These are phyloP conservation scores for Myopa tessellatipennis DNA, from an alignment of 2,888 invertebrate genomes.

Conservation along the genomic window DNA sequence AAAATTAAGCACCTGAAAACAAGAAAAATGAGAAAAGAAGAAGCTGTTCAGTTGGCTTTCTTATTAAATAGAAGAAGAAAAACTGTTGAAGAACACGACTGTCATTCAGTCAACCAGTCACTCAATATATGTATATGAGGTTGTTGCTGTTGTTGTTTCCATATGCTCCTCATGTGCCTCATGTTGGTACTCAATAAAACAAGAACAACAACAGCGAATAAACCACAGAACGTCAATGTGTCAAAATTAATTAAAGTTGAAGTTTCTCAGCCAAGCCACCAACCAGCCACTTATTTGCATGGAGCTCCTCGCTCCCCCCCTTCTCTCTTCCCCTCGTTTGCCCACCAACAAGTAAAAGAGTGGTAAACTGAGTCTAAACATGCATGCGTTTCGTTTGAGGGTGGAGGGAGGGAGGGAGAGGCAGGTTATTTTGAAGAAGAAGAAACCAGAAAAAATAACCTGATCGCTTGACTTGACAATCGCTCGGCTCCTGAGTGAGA, in stretches of 20 bases:
- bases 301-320: neutral
- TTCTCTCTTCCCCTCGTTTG: neutral
- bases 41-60: neutral
- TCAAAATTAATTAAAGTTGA: slow-evolving; percentile 21
- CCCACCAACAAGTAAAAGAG: no score
- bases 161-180: neutral
- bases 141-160: no score
- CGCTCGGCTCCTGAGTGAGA: neutral
- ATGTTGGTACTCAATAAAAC: neutral
- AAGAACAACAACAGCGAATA: neutral
- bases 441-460: neutral
- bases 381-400: slow-evolving; percentile 14
- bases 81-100: neutral
- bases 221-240: slow-evolving; percentile 23
- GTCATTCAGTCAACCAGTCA: neutral
- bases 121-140: no score
- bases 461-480: neutral
- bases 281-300: slow-evolving; percentile 27
- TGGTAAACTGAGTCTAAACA: slow-evolving; percentile 17
- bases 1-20: slow-evolving; percentile 13
- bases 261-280: neutral
- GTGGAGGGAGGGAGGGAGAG: no score
- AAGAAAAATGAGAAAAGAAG: neutral
- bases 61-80: neutral
- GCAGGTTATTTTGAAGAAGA: neutral